phyloP scores from a whole-genome alignment of 1,140 invertebrate species.

The Zelostemma sp. region DNA sequence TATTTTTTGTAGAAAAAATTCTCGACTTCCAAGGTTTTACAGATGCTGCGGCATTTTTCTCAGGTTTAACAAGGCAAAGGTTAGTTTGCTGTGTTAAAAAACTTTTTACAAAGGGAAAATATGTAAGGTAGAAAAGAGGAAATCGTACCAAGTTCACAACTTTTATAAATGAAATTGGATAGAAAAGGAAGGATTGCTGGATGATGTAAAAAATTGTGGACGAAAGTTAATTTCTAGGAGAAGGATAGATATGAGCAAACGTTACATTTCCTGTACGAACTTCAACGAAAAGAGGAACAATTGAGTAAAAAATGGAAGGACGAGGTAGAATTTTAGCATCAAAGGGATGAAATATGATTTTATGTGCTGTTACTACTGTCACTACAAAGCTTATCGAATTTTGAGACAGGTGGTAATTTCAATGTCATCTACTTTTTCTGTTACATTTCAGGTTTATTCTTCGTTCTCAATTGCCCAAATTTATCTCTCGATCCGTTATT shows the following conservation, averaged over 20 bases:
- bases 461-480: not conserved
- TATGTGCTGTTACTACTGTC: constrained; percentile 62
- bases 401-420: constrained; percentile 59
- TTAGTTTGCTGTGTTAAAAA: no score
- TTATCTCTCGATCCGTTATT: not conserved
- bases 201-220: constrained; percentile 7
- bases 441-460: not conserved
- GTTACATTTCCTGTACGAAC: constrained; percentile 64
- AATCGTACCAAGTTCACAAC: not conserved
- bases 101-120: no score
- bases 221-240: constrained; percentile 45
- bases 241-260: constrained; percentile 62
- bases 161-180: constrained; percentile 31
- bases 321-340: constrained; percentile 65
- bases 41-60: not conserved
- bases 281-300: constrained; percentile 48
- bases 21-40: not conserved
- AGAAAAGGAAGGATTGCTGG: constrained; percentile 35
- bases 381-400: constrained; percentile 56
- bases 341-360: constrained; percentile 70
- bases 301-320: constrained; percentile 46
- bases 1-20: not conserved
- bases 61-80: no score
- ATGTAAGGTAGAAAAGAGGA: no score
- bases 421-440: constrained; percentile 52